Base-by-base conservation (phyloP, 2,888 invertebrate species). In the Deroplatys truncata region DNA sequence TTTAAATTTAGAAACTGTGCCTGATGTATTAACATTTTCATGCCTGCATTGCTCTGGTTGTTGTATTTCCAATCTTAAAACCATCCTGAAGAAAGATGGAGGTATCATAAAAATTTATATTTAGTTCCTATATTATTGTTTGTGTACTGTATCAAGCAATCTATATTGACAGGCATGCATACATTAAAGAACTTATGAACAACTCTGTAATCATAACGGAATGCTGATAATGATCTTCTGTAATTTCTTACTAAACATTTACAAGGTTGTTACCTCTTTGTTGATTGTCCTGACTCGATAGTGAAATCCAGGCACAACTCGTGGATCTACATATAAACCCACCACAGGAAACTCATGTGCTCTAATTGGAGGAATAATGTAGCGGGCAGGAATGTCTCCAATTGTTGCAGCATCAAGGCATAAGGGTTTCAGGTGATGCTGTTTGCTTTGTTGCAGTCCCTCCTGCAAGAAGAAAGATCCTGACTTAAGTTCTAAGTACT, bases 251-350 rank as follows among this genome's bases (percentile, higher is more conserved):
- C 25, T 20, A 72, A 20, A 72, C 20, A 4, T 20, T 20, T 20
- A 20, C 7, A 20, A 20, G 56, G 5, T 0, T 84, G 89, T 92
- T 92, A 94, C 94, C 93, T 95, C 90, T 15, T 92, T 91, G 49
- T 91, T 95, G 93, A 96, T 94, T 2, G 96, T 95, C 92, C 96
- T 94, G 91, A 96, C 96, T 93, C 95, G 95, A 94, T 97, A 97
- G 93, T 95, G 94, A 94, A 97, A 97, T 91, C 97, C 97, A 91
- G 97, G 96, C 91, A 96, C 94, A 91, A 97, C 95, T 89, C 96
- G 94, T 89, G 95, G 95, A 93, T 97, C 97, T 91, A 97, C 95
- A 93, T 96, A 96, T 89, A 97, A 96, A 88, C 97, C 97, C 92
- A 96, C 94, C 88, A 96, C 96, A 0, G 96, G 96, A 92, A 96